Evolutionary conservation across 2,888 invertebrate species (phyloP), one percentile per base, ranked within the genome.

Genomic region (Sarcophaga carnaria): DNA sequence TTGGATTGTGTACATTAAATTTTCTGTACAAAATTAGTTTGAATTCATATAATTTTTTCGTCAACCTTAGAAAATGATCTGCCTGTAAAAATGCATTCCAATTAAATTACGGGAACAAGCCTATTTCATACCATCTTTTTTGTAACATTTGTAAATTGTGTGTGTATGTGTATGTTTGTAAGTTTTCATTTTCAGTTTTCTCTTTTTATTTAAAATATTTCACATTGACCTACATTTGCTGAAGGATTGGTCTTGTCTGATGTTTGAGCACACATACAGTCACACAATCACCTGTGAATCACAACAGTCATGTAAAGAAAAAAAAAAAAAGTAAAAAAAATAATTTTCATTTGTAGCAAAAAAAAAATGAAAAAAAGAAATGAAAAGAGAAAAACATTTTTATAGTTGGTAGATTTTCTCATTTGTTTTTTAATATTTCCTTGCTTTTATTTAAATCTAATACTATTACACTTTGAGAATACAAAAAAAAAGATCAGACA

Each of bases 161-260:
- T 37, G 37, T 37, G 37, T 37, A 10, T 2, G 37, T 37, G 37
- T 37, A 10, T 37, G 37, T 37, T 8, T 37, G 14, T 54, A 17
- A 49, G 11, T 49, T 49, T 49, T 14, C 54, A 14, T 54, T 49
- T 49, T 49, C 4, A 4, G 0, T 54, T 54, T 14, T 54, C 17
- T 49, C 14, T 12, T 14, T 14, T 17, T 14, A 54, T 54, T 54
- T 17, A 54, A 14, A 12, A 54, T 4, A 54, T 14, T 14, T 54
- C 14, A 54, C 54, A 54, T 54, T 54, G 54, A 54, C 54, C 54
- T 27, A 64, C 25, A 25, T 64, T 64, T 64, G 12, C 11, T 64
- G n/a, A 67, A n/a, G 17, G 20, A 22, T 69, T 69, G 69, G 47
- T 14, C 69, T 49, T 49, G 22, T 14, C 69, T 69, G 69, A n/a